Evolutionary conservation across 1,140 invertebrate species (phyloP).

Genomic region (Drosophila nikananu): DNA sequence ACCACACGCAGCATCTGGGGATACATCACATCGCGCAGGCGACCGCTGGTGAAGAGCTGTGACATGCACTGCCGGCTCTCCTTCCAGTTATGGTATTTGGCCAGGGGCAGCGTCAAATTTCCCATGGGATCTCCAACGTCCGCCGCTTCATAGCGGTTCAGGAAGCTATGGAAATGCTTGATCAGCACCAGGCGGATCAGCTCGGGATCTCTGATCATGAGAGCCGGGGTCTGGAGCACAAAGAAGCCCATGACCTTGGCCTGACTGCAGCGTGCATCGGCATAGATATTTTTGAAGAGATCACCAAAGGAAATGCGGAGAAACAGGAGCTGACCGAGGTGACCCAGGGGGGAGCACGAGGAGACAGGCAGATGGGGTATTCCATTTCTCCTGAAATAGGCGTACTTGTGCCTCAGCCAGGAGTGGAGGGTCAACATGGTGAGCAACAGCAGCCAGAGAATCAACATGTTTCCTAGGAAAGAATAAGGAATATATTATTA

Average conservation of each 20-base stretch:
- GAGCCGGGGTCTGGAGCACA: conserved; percentile 84
- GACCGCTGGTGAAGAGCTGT: conserved; percentile 86
- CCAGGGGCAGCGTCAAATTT: conserved; percentile 66
- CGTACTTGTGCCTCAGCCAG: conserved; percentile 49
- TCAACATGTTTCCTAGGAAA: background rate
- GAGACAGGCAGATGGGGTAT: conserved; percentile 54
- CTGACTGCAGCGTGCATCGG: conserved; percentile 18
- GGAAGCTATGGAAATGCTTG: conserved; percentile 85
- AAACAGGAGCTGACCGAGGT: conserved; percentile 60
- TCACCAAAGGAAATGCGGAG: conserved; percentile 73
- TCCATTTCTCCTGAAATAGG: conserved; percentile 55
- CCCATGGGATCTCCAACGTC: conserved; percentile 71
- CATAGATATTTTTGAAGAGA: conserved; percentile 69
- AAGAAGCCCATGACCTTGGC: conserved; percentile 82
- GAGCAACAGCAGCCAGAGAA: conserved; percentile 28
- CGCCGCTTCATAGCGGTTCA: conserved; percentile 85
- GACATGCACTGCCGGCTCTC: conserved; percentile 86
- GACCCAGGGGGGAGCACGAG: conserved; percentile 64
- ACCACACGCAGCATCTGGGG: conserved; percentile 65
- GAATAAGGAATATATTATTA: background rate
- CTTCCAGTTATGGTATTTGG: conserved; percentile 86
- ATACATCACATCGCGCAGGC: conserved; percentile 87
- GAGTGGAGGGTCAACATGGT: conserved; percentile 22
- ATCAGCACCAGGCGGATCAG: conserved; percentile 86
- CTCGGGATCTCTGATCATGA: conserved; percentile 86